phyloP scores from a whole-genome alignment of 53 echinoderm and acorn worm genomes.

The Patiria pectinifera region DNA sequence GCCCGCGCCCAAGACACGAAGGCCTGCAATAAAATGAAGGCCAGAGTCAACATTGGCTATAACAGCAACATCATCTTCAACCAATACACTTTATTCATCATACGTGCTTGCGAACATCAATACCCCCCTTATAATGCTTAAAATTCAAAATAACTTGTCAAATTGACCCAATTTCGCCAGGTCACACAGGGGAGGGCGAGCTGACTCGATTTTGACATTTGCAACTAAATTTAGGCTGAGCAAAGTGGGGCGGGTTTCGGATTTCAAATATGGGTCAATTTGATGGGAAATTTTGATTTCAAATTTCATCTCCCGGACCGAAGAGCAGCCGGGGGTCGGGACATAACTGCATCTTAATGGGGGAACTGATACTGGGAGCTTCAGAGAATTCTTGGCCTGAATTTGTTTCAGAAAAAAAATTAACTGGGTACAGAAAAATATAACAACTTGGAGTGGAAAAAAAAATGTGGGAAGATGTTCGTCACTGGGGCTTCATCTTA shows the following conservation, averaged over 20 bases:
- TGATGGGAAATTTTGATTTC: constrained; percentile 57
- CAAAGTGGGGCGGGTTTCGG: constrained; percentile 56
- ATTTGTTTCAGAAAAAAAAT: constrained; percentile 32
- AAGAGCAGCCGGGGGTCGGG: constrained; percentile 5
- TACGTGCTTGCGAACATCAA: constrained; percentile 63
- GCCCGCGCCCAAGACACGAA: constrained; percentile 29
- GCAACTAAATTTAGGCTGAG: constrained; percentile 63
- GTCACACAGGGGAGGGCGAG: constrained; percentile 54
- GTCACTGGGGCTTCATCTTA: constrained; percentile 56
- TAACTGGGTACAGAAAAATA: constrained; percentile 23
- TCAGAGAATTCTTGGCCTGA: constrained; percentile 23
- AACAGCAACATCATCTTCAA: constrained; percentile 65
- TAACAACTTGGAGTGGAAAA: constrained; percentile 48
- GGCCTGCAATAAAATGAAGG: constrained; percentile 42
- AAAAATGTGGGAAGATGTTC: constrained; percentile 49
- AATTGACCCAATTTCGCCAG: constrained; percentile 58
- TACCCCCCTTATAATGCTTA: constrained; percentile 62
- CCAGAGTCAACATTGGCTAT: constrained; percentile 52
- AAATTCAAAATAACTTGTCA: constrained; percentile 65
- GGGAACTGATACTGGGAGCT: constrained; percentile 46
- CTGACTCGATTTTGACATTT: constrained; percentile 62
- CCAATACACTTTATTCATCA: constrained; percentile 66
- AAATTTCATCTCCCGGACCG: constrained; percentile 41
- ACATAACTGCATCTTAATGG: constrained; percentile 52
- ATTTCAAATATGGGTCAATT: constrained; percentile 64